Percentiles rank a stretch among this genome's conserved stretches.
These are phyloP conservation scores for Anhinga rufa DNA, from an alignment of 2,113 vertebrate genomes.

Conservation along the genomic window DNA sequence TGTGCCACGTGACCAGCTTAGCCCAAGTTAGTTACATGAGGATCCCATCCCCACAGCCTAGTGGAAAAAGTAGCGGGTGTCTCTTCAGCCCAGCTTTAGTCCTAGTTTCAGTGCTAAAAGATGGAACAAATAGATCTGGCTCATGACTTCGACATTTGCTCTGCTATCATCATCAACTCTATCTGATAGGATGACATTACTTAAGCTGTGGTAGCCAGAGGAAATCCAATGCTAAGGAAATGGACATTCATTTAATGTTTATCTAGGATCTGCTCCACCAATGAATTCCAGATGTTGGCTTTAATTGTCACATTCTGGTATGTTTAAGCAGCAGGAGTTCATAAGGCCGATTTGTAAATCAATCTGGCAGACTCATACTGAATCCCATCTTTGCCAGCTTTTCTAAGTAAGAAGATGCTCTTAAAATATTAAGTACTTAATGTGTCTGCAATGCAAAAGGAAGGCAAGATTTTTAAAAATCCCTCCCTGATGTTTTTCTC, in stretches of 20 bases:
- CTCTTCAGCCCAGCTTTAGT: neutral
- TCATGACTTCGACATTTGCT: conserved; percentile 49
- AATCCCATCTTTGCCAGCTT: conserved; percentile 44
- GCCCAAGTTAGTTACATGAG: neutral
- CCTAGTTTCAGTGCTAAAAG: neutral
- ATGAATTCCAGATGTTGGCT: conserved; percentile 85
- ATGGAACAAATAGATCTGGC: conserved; percentile 21
- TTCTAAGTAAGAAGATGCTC: conserved; percentile 46
- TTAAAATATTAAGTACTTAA: conserved; percentile 50
- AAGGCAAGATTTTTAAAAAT: neutral
- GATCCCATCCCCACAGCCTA: neutral
- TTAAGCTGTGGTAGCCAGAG: conserved; percentile 68
- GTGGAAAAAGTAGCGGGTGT: neutral
- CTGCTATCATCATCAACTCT: conserved; percentile 55
- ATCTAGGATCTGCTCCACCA: conserved; percentile 70
- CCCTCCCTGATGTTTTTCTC: neutral
- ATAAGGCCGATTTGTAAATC: conserved; percentile 73
- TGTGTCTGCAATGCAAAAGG: neutral
- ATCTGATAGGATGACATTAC: conserved; percentile 58
- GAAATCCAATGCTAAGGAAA: conserved; percentile 72
- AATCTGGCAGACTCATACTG: conserved; percentile 60
- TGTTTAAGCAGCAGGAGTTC: conserved; percentile 63
- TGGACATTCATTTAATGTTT: conserved; percentile 71
- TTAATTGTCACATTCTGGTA: conserved; percentile 67
- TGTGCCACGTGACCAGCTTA: neutral